phyloP scores from a whole-genome alignment of 2,113 vertebrate genomes.

The Pipa parva region DNA sequence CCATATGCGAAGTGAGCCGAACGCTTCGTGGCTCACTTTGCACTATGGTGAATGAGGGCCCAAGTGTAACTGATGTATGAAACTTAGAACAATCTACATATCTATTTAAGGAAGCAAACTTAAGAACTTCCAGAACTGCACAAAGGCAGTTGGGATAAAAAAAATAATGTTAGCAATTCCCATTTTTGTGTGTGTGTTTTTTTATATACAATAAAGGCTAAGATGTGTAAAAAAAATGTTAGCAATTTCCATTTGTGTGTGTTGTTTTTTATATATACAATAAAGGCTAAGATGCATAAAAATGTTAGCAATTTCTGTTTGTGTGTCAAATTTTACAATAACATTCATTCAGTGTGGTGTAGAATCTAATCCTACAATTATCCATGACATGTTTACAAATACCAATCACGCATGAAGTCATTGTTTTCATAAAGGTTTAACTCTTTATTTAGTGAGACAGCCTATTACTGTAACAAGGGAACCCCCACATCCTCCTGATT shows the following conservation, averaged over 20 bases:
- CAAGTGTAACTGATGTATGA: too few species aligned
- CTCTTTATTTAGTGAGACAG: background rate
- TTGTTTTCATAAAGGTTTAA: constrained; percentile 10
- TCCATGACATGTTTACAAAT: background rate
- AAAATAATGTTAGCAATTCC: too few species aligned
- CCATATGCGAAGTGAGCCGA: too few species aligned
- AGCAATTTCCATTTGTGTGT: background rate
- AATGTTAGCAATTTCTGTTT: too few species aligned
- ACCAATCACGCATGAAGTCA: constrained; percentile 8
- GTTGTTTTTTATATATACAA: constrained; percentile 1
- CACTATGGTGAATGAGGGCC: too few species aligned
- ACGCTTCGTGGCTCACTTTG: too few species aligned
- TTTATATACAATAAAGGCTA: constrained; percentile 1
- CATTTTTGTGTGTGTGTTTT: background rate
- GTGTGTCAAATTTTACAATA: too few species aligned
- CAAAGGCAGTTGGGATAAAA: too few species aligned
- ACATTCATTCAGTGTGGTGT: background rate
- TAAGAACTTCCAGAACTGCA: too few species aligned
- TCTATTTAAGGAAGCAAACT: too few species aligned
- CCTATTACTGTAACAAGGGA: background rate
- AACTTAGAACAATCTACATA: too few species aligned
- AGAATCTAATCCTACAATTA: constrained; percentile 15
- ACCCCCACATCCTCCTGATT: constrained; percentile 2
- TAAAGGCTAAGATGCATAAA: background rate
- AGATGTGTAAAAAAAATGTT: too few species aligned